Base-by-base conservation (phyloP, 2,113 vertebrate genomes). In the Antigone vipio region DNA sequence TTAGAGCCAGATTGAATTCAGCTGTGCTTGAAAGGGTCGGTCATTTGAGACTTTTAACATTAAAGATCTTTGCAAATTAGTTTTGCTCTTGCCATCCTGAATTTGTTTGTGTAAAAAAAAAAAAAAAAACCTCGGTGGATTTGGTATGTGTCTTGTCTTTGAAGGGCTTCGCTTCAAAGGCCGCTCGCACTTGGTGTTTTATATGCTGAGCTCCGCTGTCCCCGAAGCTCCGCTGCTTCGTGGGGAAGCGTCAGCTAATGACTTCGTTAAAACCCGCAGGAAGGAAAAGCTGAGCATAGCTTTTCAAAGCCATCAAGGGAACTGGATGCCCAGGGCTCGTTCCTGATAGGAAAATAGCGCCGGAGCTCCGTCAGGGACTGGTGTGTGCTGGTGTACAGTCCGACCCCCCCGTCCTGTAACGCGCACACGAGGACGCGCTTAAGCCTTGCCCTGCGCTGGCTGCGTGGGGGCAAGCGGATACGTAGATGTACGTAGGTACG, bases 31-130 rank as follows among this genome's bases (percentile, higher is more conserved):
- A 86, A 88, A 73, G 84, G 89, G 78, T 77, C 24, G 2, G 89
- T 84, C 63, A 71, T 60, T 71, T 80, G 92, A 94, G 91, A 55
- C 84, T 88, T 50, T 2, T 24, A 45, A 59, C 88, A 67, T 89
- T 91, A 76, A 86, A 95, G 90, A 50, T 87, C 78, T 84, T 92
- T 76, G 94, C 72, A 91, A 94, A 96, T 92, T 71, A 86, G 92
- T 81, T 89, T 66, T 92, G 93, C 68, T 81, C 85, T 94, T 40
- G 94, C 94, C 69, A 77, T 77, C 40, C 71, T 84, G 91, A 56
- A 94, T 85, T 93, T 93, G 94, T 97, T 96, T 95, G 93, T 78
- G 89, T 76, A 71, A 59, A 82, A 80, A 88, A 68, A 53, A 15
- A 68, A 53, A 15, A 12, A 26, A 26, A 52, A 52, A 52, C 50